These are phyloP conservation scores for Ephestia elutella DNA, from an alignment of 1,140 invertebrate species.

Conservation along the genomic window DNA sequence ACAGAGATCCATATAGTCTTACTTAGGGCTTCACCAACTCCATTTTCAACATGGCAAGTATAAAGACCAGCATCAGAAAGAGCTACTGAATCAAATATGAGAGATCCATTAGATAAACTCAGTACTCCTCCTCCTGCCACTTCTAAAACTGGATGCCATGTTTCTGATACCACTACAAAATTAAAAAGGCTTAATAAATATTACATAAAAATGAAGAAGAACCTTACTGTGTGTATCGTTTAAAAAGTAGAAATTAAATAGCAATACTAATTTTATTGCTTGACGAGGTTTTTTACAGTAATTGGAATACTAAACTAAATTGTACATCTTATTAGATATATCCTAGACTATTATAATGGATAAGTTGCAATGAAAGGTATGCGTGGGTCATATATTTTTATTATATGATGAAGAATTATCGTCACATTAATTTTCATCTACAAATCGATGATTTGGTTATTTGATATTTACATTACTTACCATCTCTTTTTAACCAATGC, in stretches of 20 bases:
- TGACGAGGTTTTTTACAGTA: no score
- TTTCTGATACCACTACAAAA: constrained; percentile 60
- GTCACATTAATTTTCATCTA: no score
- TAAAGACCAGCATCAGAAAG: constrained; percentile 87
- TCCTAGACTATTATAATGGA: no score
- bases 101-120: constrained; percentile 78
- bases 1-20: constrained; percentile 87
- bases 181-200: neutral
- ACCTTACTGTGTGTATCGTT: no score
- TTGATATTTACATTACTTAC: constrained; percentile 41
- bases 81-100: constrained; percentile 80
- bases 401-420: no score
- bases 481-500: constrained; percentile 81
- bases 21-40: constrained; percentile 85
- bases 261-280: no score
- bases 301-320: no score
- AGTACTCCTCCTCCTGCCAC: constrained; percentile 77
- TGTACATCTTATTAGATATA: no score
- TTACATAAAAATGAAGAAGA: no score
- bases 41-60: constrained; percentile 89
- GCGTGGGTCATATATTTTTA: no score
- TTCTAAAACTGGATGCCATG: constrained; percentile 74
- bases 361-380: no score
- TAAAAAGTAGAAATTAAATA: no score
- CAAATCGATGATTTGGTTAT: neutral